Base-by-base conservation (phyloP, 2,113 vertebrate species). In the Rafetus swinhoei region DNA sequence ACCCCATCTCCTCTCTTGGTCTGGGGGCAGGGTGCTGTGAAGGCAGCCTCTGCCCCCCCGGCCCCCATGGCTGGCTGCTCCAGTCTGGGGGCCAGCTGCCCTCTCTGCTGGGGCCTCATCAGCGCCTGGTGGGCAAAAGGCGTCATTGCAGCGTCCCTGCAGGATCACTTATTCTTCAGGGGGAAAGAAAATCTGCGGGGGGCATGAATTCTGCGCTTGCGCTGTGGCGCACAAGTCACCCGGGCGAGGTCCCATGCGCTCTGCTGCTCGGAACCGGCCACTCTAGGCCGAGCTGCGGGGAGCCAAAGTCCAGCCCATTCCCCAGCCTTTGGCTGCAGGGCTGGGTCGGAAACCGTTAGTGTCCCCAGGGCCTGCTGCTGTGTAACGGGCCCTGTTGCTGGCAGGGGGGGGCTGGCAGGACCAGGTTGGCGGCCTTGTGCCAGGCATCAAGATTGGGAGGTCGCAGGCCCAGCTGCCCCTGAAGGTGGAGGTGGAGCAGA, bases 371-470 rank as follows among this genome's bases (percentile, higher is more conserved):
- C 13, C 9, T 0, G 0, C 45, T 0, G 0, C 72, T 56, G 32
- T 72, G 62, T 84, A 84, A 94, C 2, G 7, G 21, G 39, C 5
- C 39, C 55, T 94, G 59, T 90, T 82, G 79, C 13, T 80, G 53
- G 18, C 92, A 99, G 99, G 99, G 7, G 99, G 99, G 0, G 99
- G 99, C 24, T 99, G 99, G 99, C 99, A 99, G 97, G 99, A 99
- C 93, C 99, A 99, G 96, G 99, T 99, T 2, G 99, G 99, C 0
- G 99, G 99, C 22, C 96, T 99, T 0, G 96, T 99, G 83, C 99
- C 99, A 0, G 99, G 99, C 57, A 97, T 99, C 57, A 99, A 99
- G 94, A 97, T 99, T 1, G 99, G 99, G 2, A 98, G 98, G 4
- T 99, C 99, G 0, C 95, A 86, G 79, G 98, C 99, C 2, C 97